These are phyloP conservation scores for Nicator chloris DNA, from an alignment of 2,113 vertebrate genomes.

Conservation along the genomic window DNA sequence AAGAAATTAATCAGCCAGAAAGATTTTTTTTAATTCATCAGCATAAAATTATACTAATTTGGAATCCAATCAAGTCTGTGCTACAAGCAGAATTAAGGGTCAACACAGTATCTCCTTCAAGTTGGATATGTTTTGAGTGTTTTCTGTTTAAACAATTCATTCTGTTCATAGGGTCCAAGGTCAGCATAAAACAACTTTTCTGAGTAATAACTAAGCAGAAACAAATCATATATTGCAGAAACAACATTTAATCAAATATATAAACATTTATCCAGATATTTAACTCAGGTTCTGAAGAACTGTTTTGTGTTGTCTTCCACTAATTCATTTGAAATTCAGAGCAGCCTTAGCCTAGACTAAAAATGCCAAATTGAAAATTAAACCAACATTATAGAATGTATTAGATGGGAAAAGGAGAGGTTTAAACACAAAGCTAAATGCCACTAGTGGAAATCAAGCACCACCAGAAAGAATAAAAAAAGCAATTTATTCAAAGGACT, in stretches of 20 bases:
- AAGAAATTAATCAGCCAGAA: not conserved
- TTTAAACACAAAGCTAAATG: slow-evolving; percentile 8
- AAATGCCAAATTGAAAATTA: not conserved
- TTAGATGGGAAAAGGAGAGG: slow-evolving; percentile 4
- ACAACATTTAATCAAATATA: not conserved
- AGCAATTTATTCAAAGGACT: not conserved
- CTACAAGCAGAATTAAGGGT: not conserved
- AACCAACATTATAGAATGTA: not conserved
- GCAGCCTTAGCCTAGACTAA: not conserved
- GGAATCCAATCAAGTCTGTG: not conserved
- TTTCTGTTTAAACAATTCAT: not conserved
- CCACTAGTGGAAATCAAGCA: not conserved
- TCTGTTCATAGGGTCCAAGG: not conserved
- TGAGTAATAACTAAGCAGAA: not conserved
- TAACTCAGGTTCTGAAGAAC: not conserved
- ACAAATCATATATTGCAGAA: not conserved
- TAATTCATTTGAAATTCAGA: not conserved
- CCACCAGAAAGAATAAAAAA: not conserved
- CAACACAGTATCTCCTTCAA: not conserved
- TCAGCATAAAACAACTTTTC: not conserved
- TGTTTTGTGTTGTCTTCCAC: not conserved
- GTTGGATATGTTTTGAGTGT: not conserved
- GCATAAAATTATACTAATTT: not conserved
- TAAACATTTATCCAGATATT: not conserved
- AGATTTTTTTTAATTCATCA: not conserved